Evolutionary conservation across 64 coral and sea anemone genomes (phyloP).

Genomic region (Actinia tenebrosa): DNA sequence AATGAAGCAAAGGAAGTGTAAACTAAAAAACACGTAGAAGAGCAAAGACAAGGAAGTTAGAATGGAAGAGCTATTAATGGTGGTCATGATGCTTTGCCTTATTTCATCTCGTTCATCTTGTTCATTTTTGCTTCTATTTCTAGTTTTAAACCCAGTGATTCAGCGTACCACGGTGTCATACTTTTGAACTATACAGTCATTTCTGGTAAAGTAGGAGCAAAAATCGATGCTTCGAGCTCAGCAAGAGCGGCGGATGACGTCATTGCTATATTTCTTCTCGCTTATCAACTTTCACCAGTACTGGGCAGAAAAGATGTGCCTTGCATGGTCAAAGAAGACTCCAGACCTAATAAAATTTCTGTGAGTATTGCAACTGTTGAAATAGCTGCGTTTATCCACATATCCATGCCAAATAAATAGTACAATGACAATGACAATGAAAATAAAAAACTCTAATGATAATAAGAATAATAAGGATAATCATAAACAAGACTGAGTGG

Average conservation of each 20-base stretch:
- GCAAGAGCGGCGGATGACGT: neutral
- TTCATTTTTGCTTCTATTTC: neutral
- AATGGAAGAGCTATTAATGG: too few species aligned
- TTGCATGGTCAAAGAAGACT: neutral
- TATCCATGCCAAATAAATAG: too few species aligned
- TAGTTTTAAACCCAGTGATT: conserved; percentile 21
- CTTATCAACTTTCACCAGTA: neutral
- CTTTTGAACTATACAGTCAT: conserved; percentile 47
- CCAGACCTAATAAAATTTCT: neutral
- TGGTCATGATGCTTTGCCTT: too few species aligned
- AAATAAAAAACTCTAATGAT: too few species aligned
- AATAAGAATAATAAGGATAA: too few species aligned
- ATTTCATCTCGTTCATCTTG: neutral
- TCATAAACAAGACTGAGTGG: too few species aligned
- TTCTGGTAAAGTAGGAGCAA: conserved; percentile 19
- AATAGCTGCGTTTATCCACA: too few species aligned
- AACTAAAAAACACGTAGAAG: too few species aligned
- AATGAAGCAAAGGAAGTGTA: too few species aligned
- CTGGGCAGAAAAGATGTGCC: neutral
- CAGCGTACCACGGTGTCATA: conserved; percentile 27
- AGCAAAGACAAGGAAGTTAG: too few species aligned
- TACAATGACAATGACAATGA: too few species aligned
- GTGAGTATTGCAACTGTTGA: neutral
- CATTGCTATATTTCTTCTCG: neutral
- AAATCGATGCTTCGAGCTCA: conserved; percentile 11